These are phyloP conservation scores for Equus quagga DNA, from an alignment of 2,113 vertebrate genomes.

Conservation along the genomic window DNA sequence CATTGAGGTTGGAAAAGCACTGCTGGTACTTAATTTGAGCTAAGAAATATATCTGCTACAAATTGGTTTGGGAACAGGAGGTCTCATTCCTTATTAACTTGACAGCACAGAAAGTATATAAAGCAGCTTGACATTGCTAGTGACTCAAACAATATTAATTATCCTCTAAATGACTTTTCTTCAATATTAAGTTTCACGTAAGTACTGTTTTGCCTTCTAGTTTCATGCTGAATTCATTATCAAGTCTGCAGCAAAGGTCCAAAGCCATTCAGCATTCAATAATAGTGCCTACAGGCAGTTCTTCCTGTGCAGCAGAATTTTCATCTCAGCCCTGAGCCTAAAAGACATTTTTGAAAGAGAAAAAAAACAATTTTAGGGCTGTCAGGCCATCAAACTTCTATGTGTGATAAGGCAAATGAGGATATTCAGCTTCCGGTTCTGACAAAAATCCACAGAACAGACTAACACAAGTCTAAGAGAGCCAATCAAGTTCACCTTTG, in stretches of 20 bases:
- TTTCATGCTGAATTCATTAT: background rate
- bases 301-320: background rate
- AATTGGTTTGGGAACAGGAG: background rate
- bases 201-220: background rate
- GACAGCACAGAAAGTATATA: background rate
- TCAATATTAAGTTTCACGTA: background rate
- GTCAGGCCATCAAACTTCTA: background rate
- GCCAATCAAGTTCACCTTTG: background rate
- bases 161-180: background rate
- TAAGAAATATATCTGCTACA: background rate
- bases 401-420: background rate
- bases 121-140: background rate
- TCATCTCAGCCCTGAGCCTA: background rate
- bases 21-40: background rate
- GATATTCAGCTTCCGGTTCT: background rate
- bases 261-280: background rate
- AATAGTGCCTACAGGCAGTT: background rate
- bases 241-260: background rate
- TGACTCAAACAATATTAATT: background rate
- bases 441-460: background rate
- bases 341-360: background rate
- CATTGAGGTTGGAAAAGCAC: background rate
- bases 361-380: background rate
- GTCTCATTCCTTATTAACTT: background rate
- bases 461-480: background rate